Evolutionary conservation across 2,113 vertebrate genomes (phyloP).

Genomic region (Corythaeola cristata): DNA sequence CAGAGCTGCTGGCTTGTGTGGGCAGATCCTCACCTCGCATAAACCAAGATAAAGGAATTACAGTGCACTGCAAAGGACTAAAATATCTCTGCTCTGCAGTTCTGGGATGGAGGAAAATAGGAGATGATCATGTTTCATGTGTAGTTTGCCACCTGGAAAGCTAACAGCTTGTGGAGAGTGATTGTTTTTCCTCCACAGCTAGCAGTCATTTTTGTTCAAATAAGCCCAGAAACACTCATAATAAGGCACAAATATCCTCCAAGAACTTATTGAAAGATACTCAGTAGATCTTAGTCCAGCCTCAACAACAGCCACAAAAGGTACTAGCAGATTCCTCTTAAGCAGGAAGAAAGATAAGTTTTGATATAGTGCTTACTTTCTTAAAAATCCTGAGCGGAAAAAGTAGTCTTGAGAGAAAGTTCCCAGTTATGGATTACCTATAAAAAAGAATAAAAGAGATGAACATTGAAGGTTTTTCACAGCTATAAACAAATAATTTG

Average conservation of each 20-base stretch:
- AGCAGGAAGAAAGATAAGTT: constrained; percentile 5
- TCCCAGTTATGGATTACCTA: constrained; percentile 78
- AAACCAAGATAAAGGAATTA: not conserved
- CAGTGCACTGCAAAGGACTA: not conserved
- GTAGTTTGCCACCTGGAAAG: not conserved
- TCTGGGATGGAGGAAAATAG: not conserved
- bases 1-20: not conserved
- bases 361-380: constrained; percentile 58
- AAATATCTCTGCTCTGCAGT: not conserved
- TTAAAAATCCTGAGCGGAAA: constrained; percentile 71
- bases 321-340: not conserved
- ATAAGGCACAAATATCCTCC: constrained; percentile 9
- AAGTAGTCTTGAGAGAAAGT: constrained; percentile 71
- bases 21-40: not conserved
- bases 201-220: constrained; percentile 1
- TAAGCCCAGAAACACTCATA: not conserved
- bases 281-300: not conserved
- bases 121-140: not conserved
- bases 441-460: constrained; percentile 82
- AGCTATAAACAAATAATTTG: constrained; percentile 84
- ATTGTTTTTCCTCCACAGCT: not conserved
- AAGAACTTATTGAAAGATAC: not conserved
- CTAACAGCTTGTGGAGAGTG: not conserved
- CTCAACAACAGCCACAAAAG: not conserved
- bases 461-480: constrained; percentile 76